Evolutionary conservation across 1,140 invertebrate genomes (phyloP).

Genomic region (Drosophila kanapiae): DNA sequence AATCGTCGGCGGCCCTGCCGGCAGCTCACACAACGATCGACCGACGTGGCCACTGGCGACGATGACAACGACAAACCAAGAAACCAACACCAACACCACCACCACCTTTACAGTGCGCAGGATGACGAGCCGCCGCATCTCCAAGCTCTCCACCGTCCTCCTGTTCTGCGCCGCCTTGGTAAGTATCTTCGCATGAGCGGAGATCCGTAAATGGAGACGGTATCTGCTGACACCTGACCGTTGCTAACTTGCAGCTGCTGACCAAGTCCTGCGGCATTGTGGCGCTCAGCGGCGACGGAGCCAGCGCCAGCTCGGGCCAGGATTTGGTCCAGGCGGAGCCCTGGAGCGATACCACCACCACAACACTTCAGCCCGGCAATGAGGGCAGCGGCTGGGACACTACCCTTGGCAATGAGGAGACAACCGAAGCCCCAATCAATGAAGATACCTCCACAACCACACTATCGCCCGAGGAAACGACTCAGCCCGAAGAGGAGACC

Average conservation of each 20-base stretch:
- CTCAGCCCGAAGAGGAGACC: slow-evolving; percentile 2
- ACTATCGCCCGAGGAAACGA: slow-evolving; percentile 4
- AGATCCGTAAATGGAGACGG: not conserved
- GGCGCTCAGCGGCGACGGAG: slow-evolving; percentile 56
- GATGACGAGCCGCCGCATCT: slow-evolving; percentile 41
- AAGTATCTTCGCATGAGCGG: slow-evolving; percentile 22
- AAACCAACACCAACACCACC: slow-evolving; percentile 5
- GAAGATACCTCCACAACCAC: not conserved
- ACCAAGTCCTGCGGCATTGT: slow-evolving; percentile 66
- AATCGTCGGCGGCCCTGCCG: slow-evolving; percentile 39
- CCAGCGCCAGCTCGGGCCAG: slow-evolving; percentile 8
- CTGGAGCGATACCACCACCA: slow-evolving; percentile 55
- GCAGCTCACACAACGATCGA: slow-evolving; percentile 79
- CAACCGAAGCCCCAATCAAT: slow-evolving; percentile 13
- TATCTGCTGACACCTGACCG: slow-evolving; percentile 38
- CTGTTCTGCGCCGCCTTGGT: slow-evolving; percentile 65
- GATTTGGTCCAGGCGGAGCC: slow-evolving; percentile 29
- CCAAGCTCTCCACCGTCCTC: slow-evolving; percentile 45
- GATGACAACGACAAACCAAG: slow-evolving; percentile 46
- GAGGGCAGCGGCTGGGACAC: slow-evolving; percentile 68
- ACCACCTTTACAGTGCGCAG: slow-evolving; percentile 44
- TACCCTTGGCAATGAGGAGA: not conserved
- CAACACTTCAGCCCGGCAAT: slow-evolving; percentile 1
- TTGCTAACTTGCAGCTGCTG: slow-evolving; percentile 60
- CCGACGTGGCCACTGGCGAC: slow-evolving; percentile 76